Base-by-base conservation (phyloP, 1,140 invertebrate species). In the Zaprionus vittiger region DNA sequence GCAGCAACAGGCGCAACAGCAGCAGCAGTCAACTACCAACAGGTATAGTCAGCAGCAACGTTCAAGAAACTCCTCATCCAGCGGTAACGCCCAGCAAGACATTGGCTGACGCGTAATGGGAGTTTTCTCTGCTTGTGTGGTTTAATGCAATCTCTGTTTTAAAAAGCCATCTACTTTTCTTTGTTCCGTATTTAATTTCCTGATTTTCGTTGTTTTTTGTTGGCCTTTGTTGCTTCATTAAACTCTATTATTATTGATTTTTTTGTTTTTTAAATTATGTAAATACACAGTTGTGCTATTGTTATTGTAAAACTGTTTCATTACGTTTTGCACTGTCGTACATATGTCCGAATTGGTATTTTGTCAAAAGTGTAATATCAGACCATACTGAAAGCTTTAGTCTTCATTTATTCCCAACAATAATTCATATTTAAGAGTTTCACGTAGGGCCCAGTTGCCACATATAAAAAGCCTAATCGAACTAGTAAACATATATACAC, bases 121-220 rank as follows among this genome's bases (percentile, higher is more conserved):
- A 94, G 95, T 96, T 93, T 95, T 96, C 94, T 96, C 95, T 94
- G 96, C 95, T 95, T 96, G 95, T 94, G 95, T 96, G 94, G 95
- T 96, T 94, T 96, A 94, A 93, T 80, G 77, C 73, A 41, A 62
- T 24, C 28, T 14, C 22, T 44, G 5, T n/a, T 41, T 3, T n/a
- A 5, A 56, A 47, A 52, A 70, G 22, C 26, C 49, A 44, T 69
- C 22, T 54, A 59, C 57, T 37, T 47, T 11, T 68, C 56, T 73
- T 78, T 57, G 52, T 70, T 71, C 20, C 41, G 54, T 64, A 56
- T 59, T 41, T 22, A 28, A 41, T 38, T 52, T 31, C 38, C 62
- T 41, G 38, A 5, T 64, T 14, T 68, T 22, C 9, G 5, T 24
- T 54, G 71, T 69, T 64, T 31, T 60, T 49, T 0, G n/a, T 66